These are phyloP conservation scores for Anguilla obscura DNA, from an alignment of 2,797 vertebrate species.

Conservation along the genomic window DNA sequence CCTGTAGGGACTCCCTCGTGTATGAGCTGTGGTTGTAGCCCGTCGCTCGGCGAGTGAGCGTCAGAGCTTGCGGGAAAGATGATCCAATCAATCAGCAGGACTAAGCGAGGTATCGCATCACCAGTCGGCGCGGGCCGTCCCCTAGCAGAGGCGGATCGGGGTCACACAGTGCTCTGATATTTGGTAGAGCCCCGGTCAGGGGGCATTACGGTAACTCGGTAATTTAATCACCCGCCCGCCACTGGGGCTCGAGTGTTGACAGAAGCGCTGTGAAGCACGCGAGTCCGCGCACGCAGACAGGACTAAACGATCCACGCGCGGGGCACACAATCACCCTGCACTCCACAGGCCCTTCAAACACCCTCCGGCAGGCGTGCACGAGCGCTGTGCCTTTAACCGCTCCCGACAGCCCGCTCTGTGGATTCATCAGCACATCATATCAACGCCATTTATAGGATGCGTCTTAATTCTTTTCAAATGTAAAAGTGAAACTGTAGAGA, in stretches of 20 bases:
- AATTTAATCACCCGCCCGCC: slow-evolving; percentile 56
- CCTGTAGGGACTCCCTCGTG: too few relatives aligned
- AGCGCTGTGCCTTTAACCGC: not conserved
- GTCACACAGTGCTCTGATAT: not conserved
- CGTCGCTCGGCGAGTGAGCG: not conserved
- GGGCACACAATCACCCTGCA: slow-evolving; percentile 20
- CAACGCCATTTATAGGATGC: not conserved
- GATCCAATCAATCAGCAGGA: not conserved
- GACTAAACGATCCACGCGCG: slow-evolving; percentile 20
- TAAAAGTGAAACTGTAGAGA: not conserved
- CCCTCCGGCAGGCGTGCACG: not conserved
- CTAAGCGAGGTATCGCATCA: not conserved
- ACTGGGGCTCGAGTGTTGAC: slow-evolving; percentile 14
- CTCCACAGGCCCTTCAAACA: not conserved
- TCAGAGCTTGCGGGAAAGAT: not conserved
- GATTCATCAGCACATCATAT: not conserved
- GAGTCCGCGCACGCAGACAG: slow-evolving; percentile 1
- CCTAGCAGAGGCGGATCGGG: not conserved
- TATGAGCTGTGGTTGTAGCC: not conserved
- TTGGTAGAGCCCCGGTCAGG: slow-evolving; percentile 50
- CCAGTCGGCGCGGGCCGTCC: not conserved
- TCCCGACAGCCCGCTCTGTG: not conserved
- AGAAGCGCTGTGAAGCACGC: slow-evolving; percentile 25
- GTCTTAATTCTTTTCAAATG: not conserved
- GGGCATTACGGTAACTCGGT: slow-evolving; percentile 71